Conservation (phyloP, 2,113 vertebrate species). For the Electrona antarctica region DNA sequence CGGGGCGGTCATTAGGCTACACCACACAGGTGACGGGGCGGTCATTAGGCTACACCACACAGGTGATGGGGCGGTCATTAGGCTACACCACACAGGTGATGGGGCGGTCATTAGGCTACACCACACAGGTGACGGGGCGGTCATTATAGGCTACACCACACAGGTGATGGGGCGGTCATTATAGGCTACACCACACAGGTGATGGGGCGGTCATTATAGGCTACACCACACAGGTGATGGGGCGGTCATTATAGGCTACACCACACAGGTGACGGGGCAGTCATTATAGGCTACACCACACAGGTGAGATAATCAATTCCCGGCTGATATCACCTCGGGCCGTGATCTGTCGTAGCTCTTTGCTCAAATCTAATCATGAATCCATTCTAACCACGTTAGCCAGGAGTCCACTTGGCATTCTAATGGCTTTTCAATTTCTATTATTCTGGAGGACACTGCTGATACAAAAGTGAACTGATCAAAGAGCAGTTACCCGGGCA, state of each 20-base stretch:
- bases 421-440: conserved; percentile 66
- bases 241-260: conserved; percentile 2
- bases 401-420: conserved; percentile 53
- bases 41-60: no score
- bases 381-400: conserved; percentile 65
- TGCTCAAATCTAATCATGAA: conserved; percentile 64
- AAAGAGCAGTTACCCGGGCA: conserved; percentile 10
- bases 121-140: no score
- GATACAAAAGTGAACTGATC: conserved; percentile 48
- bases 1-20: no score
- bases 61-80: no score
- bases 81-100: no score
- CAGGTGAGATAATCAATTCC: conserved; percentile 59
- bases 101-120: no score
- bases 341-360: conserved; percentile 50
- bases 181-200: no score
- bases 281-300: conserved; percentile 56
- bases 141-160: no score
- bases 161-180: no score
- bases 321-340: conserved; percentile 55
- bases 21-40: no score
- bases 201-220: no score
- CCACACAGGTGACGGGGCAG: conserved; percentile 27
- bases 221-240: no score
- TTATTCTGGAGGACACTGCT: conserved; percentile 55